Conservation (phyloP, 2,797 vertebrate genomes). For the Pantherophis alleghaniensis region DNA sequence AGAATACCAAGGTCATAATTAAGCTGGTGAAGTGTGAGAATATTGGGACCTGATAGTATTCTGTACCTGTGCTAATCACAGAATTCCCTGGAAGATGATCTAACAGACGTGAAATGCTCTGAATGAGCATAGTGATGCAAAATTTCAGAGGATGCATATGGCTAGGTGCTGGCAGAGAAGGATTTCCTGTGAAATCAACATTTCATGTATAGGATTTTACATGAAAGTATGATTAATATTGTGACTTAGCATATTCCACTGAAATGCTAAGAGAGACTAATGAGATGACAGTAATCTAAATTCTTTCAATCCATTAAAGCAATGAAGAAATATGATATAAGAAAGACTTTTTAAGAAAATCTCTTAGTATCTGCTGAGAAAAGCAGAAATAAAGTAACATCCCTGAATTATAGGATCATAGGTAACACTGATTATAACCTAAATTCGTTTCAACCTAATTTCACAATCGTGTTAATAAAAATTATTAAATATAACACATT, state of each 20-base stretch:
- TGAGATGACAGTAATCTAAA: neutral
- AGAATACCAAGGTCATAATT: neutral
- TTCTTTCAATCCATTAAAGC: neutral
- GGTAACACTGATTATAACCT: neutral
- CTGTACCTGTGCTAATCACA: neutral
- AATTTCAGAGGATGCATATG: neutral
- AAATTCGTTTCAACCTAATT: neutral
- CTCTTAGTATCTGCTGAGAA: neutral
- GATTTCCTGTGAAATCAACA: neutral
- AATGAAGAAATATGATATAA: neutral
- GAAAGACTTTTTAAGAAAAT: neutral
- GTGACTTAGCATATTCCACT: neutral
- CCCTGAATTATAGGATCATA: neutral
- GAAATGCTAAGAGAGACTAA: neutral
- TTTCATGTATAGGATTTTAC: neutral
- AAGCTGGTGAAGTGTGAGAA: neutral
- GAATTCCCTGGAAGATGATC: neutral
- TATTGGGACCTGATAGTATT: neutral
- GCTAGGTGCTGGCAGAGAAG: neutral
- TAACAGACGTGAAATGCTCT: neutral
- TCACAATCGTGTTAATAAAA: neutral
- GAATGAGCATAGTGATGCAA: neutral
- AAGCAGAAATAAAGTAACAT: neutral
- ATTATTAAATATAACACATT: neutral
- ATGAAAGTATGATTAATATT: neutral